Base-by-base conservation (phyloP, 2,888 invertebrate genomes). In the Nemotelus pantherinus region DNA sequence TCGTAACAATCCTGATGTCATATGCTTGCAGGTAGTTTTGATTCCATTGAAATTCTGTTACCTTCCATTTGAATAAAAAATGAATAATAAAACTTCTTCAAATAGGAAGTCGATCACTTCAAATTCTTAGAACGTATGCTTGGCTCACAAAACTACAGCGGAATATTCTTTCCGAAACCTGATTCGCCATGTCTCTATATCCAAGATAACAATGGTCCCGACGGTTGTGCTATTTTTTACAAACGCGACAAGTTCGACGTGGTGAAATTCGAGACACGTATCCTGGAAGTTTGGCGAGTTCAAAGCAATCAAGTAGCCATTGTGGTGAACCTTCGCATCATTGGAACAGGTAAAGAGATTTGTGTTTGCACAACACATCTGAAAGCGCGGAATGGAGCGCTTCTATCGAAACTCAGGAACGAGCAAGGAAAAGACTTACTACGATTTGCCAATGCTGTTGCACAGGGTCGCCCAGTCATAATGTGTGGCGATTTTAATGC, bases 401-500 rank as follows among this genome's bases (percentile, higher is more conserved):
- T 93, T 2, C 84, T 93, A 63, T 90, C 92, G 0, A 92, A 91
- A 3, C 85, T 93, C 71, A 88, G 93, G 47, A 91, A 93, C 82
- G 92, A 93, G 84, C 93, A 93, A 85, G 93, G 92, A 50, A 91
- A 91, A 80, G 93, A 93, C 84, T 85, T 92, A 63, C 83, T 92
- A 70, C 88, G 89, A 25, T 92, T 92, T 82, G 85, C 91, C 2
- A 85, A 87, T 6, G 83, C 86, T 50, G 86, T 89, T 76, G 87
- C 88, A 48, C 84, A 85, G 47, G 85, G 87, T 2, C 88, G 90
- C 77, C 92, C 94, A 0, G 84, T 92, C 3, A 85, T 94, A 63
- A 81, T 94, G 2, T 92, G 92, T 82, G 94, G 94, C 0, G 94
- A 94, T 85, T 93, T 94, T 83, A 94, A 94, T 84, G 94, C 93